Percentiles rank a stretch among this genome's conserved stretches.
These are phyloP conservation scores for Teleogryllus oceanicus DNA, from an alignment of 2,888 invertebrate species.

Conservation along the genomic window DNA sequence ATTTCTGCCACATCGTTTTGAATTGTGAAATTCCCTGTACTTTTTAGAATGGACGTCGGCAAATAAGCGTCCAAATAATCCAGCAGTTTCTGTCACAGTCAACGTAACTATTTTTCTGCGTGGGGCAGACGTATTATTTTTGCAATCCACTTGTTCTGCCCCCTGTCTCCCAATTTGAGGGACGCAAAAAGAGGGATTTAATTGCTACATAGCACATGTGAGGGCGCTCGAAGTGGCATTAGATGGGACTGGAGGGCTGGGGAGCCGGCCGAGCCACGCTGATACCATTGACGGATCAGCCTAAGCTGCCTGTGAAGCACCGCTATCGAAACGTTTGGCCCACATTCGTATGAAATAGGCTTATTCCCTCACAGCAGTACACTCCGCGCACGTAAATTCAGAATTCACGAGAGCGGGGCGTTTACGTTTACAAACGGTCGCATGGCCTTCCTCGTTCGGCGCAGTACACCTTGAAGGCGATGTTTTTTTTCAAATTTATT, in stretches of 20 bases:
- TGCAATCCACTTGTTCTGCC: not conserved
- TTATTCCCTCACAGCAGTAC: not conserved
- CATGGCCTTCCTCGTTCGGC: too few species aligned
- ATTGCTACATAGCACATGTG: not conserved
- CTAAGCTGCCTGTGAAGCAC: not conserved
- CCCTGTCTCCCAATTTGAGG: not conserved
- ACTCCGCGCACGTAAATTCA: not conserved
- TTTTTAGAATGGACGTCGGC: too few species aligned
- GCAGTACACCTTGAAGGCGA: too few species aligned
- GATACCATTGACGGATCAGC: constrained; percentile 18
- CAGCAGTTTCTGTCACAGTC: too few species aligned
- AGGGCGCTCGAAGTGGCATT: not conserved
- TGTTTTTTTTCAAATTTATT: too few species aligned
- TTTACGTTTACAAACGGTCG: too few species aligned
- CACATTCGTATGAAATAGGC: not conserved
- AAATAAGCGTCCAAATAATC: too few species aligned
- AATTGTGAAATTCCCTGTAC: too few species aligned
- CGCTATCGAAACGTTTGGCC: not conserved
- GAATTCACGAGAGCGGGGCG: not conserved
- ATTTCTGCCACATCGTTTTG: too few species aligned
- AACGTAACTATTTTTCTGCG: too few species aligned
- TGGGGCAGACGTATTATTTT: too few species aligned
- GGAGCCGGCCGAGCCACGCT: not conserved
- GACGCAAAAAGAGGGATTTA: not conserved
- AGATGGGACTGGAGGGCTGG: not conserved